phyloP scores from a whole-genome alignment of 37 sponge, comb jelly and placozoan genomes.

The Trichoplax adhaerens region DNA sequence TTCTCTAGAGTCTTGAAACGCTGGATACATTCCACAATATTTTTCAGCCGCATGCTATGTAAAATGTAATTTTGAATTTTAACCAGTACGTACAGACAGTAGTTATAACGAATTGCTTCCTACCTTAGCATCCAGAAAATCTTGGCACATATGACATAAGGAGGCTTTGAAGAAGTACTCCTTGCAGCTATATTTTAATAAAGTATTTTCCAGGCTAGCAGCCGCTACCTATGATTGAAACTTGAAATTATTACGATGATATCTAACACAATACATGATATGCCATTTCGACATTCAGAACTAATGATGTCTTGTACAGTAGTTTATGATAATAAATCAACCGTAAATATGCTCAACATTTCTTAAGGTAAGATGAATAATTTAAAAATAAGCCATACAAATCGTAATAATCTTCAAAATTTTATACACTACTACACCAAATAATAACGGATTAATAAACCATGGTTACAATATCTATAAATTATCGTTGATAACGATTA shows the following conservation, averaged over 20 bases:
- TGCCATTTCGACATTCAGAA: not conserved
- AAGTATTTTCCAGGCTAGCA: conserved; percentile 41
- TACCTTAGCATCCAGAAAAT: conserved; percentile 28
- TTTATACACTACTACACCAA: no score
- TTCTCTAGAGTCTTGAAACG: conserved; percentile 67
- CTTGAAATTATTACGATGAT: conserved; percentile 7
- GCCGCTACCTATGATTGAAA: conserved; percentile 27
- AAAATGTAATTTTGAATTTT: not conserved
- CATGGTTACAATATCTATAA: no score
- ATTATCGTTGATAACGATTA: no score
- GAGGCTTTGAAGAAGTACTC: conserved; percentile 88
- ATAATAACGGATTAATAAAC: no score
- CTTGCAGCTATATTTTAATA: conserved; percentile 77
- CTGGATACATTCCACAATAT: conserved; percentile 20
- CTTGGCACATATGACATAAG: conserved; percentile 60
- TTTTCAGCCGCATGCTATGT: not conserved
- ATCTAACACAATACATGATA: no score
- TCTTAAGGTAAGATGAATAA: not conserved
- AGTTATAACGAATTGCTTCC: not conserved
- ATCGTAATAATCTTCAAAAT: no score
- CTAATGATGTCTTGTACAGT: not conserved
- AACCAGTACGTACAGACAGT: not conserved
- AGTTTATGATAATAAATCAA: conserved; percentile 7
- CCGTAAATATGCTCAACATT: not conserved
- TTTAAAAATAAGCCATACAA: no score